phyloP scores from a whole-genome alignment of 2,888 invertebrate species.

The Hyposoter didymator region DNA sequence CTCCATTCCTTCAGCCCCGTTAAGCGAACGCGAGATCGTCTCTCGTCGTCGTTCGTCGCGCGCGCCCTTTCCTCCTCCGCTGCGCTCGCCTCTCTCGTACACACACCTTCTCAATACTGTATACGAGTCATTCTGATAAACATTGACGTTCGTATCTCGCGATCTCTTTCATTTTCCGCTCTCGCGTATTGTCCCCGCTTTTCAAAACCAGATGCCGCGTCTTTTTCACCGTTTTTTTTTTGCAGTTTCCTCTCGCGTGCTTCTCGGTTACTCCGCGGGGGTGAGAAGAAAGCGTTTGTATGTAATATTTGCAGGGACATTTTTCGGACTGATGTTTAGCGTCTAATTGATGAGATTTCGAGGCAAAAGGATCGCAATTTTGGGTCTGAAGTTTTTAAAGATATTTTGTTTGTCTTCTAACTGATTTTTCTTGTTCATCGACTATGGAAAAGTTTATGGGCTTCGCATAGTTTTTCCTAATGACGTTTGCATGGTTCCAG shows the following conservation, averaged over 20 bases:
- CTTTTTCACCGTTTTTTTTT: neutral
- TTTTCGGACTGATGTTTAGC: neutral
- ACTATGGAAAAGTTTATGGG: neutral
- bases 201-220: neutral
- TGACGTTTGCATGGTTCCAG: too few species aligned
- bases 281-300: neutral
- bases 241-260: neutral
- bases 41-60: slow-evolving; percentile 50
- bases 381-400: neutral
- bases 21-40: slow-evolving; percentile 53
- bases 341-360: neutral
- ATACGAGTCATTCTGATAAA: neutral
- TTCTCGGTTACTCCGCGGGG: neutral
- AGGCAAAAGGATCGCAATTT: neutral
- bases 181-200: neutral
- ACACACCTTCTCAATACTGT: slow-evolving; percentile 19
- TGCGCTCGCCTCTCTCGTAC: slow-evolving; percentile 22
- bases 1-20: slow-evolving; percentile 7
- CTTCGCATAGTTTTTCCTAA: too few species aligned
- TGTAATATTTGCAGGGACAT: neutral
- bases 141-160: neutral
- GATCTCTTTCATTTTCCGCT: neutral
- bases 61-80: slow-evolving; percentile 64
- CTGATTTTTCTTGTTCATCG: neutral
- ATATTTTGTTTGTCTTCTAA: neutral